Percentiles rank a stretch among this genome's conserved stretches.
These are phyloP conservation scores for Bembecia ichneumoniformis DNA, from an alignment of 2,888 invertebrate genomes.

Conservation along the genomic window DNA sequence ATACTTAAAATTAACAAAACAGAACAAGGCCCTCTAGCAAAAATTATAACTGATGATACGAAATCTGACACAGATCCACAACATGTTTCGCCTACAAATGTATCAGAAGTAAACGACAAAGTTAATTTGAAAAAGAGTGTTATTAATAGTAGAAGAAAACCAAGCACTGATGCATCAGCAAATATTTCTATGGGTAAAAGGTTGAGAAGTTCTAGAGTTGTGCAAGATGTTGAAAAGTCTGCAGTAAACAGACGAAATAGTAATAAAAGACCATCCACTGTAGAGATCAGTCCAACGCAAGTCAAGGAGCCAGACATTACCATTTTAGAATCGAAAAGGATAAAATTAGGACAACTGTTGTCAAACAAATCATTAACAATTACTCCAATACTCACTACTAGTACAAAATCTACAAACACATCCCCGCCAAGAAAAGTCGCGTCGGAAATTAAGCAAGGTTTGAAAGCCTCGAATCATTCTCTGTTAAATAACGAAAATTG, in stretches of 20 bases:
- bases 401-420: constrained; percentile 25
- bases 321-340: constrained; percentile 48
- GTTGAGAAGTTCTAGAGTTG: constrained; percentile 55
- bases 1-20: constrained; percentile 78
- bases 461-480: constrained; percentile 41
- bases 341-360: constrained; percentile 57
- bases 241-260: constrained; percentile 31
- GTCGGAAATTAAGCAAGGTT: constrained; percentile 34
- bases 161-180: constrained; percentile 26
- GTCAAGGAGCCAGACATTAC: constrained; percentile 46
- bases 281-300: constrained; percentile 34
- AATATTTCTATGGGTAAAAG: constrained; percentile 48
- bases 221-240: constrained; percentile 46
- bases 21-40: constrained; percentile 63
- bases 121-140: constrained; percentile 35
- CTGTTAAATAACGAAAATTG: constrained; percentile 58
- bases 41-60: constrained; percentile 61
- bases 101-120: constrained; percentile 36
- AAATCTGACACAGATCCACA: constrained; percentile 31
- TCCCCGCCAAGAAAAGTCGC: constrained; percentile 33
- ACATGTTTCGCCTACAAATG: constrained; percentile 21
- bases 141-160: constrained; percentile 45
- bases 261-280: constrained; percentile 38
- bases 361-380: constrained; percentile 52
- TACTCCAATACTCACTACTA: constrained; percentile 32